Evolutionary conservation across 2,888 invertebrate genomes (phyloP).

Genomic region (Cataglyphis altisquamis): DNA sequence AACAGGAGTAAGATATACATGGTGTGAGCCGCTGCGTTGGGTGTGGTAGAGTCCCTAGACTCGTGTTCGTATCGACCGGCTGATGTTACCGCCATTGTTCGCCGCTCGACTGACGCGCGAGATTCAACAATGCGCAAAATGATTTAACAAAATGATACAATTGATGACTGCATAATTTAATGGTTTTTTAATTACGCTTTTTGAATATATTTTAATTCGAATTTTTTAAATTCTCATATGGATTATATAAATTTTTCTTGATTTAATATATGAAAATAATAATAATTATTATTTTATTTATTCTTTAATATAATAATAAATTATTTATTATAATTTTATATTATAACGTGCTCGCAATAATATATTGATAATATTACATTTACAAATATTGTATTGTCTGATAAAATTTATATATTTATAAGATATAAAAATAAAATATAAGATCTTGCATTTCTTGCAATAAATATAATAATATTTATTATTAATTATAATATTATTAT

Average conservation of each 20-base stretch:
- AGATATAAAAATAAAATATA: not conserved
- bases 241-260: not conserved
- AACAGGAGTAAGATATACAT: constrained; percentile 60
- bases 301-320: not conserved
- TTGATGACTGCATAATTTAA: not conserved
- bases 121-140: constrained; percentile 46
- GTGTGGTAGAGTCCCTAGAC: constrained; percentile 72
- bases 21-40: constrained; percentile 71
- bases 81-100: constrained; percentile 57
- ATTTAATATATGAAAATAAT: too few relatives aligned
- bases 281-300: too few relatives aligned
- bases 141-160: not conserved
- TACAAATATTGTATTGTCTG: not conserved
- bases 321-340: not conserved
- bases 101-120: constrained; percentile 48
- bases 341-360: not conserved
- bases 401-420: not conserved
- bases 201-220: not conserved
- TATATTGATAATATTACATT: not conserved
- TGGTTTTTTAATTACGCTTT: not conserved
- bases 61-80: constrained; percentile 67
- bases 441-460: too few relatives aligned
- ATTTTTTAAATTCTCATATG: not conserved
- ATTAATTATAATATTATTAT: too few relatives aligned
- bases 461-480: too few relatives aligned